phyloP scores from a whole-genome alignment of 1,140 invertebrate genomes.

The Sminthurides bifidus region DNA sequence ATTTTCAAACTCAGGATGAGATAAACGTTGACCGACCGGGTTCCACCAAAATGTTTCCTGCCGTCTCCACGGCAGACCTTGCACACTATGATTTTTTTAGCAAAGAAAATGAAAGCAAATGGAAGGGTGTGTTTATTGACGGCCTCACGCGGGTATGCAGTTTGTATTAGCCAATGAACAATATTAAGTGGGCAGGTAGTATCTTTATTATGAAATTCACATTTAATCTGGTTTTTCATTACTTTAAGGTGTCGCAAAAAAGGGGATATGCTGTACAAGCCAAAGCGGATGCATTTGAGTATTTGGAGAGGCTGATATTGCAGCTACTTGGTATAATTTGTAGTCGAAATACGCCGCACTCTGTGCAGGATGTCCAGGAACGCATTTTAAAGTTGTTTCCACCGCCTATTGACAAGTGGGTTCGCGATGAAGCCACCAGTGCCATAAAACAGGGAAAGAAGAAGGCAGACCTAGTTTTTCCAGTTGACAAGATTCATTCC shows the following conservation, averaged over 20 bases:
- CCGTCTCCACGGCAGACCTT: conserved; percentile 44
- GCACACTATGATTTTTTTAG: conserved; percentile 74
- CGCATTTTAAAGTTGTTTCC: conserved; percentile 82
- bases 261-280: conserved; percentile 64
- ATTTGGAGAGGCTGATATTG: conserved; percentile 82
- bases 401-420: conserved; percentile 84
- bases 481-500: conserved; percentile 81
- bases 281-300: conserved; percentile 79
- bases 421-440: conserved; percentile 72
- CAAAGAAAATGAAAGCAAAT: conserved; percentile 74
- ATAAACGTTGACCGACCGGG: background rate
- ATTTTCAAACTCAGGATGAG: background rate
- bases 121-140: conserved; percentile 74
- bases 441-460: conserved; percentile 68
- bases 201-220: background rate
- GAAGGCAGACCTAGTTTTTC: conserved; percentile 60
- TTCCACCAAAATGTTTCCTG: conserved; percentile 43
- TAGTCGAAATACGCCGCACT: conserved; percentile 57
- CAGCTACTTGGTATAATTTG: conserved; percentile 77
- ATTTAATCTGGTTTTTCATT: background rate
- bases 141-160: conserved; percentile 39
- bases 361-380: conserved; percentile 73
- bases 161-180: background rate
- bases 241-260: conserved; percentile 67
- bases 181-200: background rate